Conservation (phyloP, 2,113 vertebrate genomes). For the Prietella phreatophila region DNA sequence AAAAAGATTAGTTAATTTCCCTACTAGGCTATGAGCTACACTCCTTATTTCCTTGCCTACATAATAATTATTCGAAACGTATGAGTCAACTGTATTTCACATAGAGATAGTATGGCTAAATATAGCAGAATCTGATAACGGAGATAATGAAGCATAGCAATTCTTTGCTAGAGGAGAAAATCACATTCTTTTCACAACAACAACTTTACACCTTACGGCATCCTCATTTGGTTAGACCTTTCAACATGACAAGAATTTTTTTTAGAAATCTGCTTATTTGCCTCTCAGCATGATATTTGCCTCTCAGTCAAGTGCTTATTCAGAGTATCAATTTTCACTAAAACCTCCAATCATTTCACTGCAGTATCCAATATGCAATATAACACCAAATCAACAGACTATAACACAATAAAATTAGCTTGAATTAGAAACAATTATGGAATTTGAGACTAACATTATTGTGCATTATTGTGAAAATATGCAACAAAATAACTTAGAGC, state of each 20-base stretch:
- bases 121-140: background rate
- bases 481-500: background rate
- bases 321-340: background rate
- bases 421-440: background rate
- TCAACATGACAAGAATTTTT: background rate
- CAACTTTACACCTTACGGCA: background rate
- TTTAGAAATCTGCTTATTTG: background rate
- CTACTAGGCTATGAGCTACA: background rate
- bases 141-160: constrained; percentile 1
- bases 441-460: background rate
- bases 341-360: background rate
- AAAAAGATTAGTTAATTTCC: background rate
- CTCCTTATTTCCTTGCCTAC: background rate
- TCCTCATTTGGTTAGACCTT: background rate
- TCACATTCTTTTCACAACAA: constrained; percentile 26
- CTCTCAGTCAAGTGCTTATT: background rate
- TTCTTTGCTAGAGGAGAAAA: background rate
- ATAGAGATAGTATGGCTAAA: background rate
- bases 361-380: background rate
- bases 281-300: background rate
- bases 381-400: background rate
- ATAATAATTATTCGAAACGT: background rate
- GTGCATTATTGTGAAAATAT: background rate
- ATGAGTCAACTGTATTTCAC: background rate
- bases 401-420: background rate